A percentile compares a stretch with the other conserved stretches of the same genome.
Evolutionary conservation across 1,140 invertebrate genomes (phyloP).

Genomic region (Camponotus floridanus): DNA sequence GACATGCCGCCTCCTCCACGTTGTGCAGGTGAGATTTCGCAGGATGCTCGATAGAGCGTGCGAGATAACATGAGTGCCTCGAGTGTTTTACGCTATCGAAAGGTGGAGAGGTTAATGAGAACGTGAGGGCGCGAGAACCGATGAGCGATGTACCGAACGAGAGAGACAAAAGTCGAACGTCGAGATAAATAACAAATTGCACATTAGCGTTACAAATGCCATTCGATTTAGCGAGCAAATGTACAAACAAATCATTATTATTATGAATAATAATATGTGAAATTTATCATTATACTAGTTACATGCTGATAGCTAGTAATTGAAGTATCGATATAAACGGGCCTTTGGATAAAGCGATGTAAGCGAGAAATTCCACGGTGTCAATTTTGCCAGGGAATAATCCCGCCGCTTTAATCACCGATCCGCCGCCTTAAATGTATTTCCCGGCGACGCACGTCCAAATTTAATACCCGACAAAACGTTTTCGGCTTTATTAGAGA

Average conservation of each 20-base stretch:
- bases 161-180: background rate
- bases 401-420: constrained; percentile 44
- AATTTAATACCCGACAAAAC: constrained; percentile 58
- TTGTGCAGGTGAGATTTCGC: constrained; percentile 53
- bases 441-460: constrained; percentile 29
- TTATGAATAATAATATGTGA: constrained; percentile 14
- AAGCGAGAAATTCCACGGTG: background rate
- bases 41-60: constrained; percentile 36
- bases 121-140: constrained; percentile 27
- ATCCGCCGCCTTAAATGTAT: constrained; percentile 47
- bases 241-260: constrained; percentile 13
- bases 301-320: background rate
- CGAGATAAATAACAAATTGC: constrained; percentile 44
- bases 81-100: constrained; percentile 20
- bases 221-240: constrained; percentile 50
- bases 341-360: background rate
- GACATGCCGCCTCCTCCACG: background rate
- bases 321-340: background rate
- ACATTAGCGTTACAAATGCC: background rate
- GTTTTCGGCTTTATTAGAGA: constrained; percentile 59
- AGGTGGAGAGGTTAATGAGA: constrained; percentile 36
- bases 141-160: constrained; percentile 22
- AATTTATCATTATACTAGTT: background rate
- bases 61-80: constrained; percentile 29
- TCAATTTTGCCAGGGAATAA: constrained; percentile 14